Evolutionary conservation across 2,113 vertebrate genomes (phyloP).

Genomic region (Falcunculus frontatus): DNA sequence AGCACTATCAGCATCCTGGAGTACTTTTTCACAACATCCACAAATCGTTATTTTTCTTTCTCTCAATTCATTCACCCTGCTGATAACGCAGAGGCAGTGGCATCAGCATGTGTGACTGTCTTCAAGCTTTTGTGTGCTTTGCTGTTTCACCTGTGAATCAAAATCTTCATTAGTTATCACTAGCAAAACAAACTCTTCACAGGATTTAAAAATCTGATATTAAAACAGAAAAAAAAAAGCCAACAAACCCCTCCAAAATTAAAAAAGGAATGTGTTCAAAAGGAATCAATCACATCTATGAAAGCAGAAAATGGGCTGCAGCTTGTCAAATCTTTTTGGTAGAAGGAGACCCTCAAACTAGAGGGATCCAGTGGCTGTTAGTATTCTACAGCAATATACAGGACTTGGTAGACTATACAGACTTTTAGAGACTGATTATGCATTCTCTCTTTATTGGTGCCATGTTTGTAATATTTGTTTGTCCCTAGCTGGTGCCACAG

Average conservation of each 20-base stretch:
- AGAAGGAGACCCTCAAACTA: neutral
- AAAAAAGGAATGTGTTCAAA: neutral
- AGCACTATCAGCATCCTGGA: neutral
- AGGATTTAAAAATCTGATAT: neutral
- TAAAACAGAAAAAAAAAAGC: neutral
- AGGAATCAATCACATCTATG: neutral
- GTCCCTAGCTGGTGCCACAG: constrained; percentile 56
- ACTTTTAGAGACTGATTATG: constrained; percentile 62
- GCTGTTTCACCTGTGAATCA: neutral
- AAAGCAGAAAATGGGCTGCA: neutral
- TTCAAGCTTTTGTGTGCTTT: neutral
- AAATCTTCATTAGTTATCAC: neutral
- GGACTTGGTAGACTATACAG: constrained; percentile 38
- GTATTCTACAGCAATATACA: neutral
- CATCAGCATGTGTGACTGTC: neutral
- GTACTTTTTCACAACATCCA: neutral
- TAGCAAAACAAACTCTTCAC: neutral
- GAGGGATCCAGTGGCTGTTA: neutral
- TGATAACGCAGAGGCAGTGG: neutral
- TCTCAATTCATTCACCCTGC: neutral
- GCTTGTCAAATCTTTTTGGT: neutral
- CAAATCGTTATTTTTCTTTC: neutral
- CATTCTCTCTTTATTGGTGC: constrained; percentile 57
- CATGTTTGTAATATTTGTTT: constrained; percentile 60
- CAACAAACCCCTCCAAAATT: neutral